Evolutionary conservation across 2,113 vertebrate genomes (phyloP).

Genomic region (Rhodinocichla rosea): DNA sequence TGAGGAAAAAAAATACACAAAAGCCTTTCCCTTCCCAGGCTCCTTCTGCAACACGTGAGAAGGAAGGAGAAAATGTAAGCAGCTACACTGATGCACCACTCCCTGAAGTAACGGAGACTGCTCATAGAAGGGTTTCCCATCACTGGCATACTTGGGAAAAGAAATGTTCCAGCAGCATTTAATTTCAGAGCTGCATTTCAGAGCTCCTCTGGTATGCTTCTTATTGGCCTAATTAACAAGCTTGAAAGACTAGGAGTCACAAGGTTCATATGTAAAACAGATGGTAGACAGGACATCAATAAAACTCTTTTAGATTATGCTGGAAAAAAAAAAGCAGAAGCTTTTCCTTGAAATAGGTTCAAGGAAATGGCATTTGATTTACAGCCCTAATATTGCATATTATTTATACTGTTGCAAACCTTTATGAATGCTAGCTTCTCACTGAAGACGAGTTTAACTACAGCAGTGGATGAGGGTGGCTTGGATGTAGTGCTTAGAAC

Average conservation of each 20-base stretch:
- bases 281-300: constrained; percentile 62
- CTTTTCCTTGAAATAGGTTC: constrained; percentile 25
- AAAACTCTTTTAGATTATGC: constrained; percentile 22
- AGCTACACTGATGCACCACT: neutral
- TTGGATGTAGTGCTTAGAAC: neutral
- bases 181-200: neutral
- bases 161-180: neutral
- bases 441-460: neutral
- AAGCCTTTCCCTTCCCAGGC: neutral
- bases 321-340: neutral
- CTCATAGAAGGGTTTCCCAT: neutral
- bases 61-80: neutral
- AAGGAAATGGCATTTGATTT: constrained; percentile 26
- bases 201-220: constrained; percentile 20
- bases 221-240: constrained; percentile 45
- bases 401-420: constrained; percentile 13
- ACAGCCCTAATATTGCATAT: neutral
- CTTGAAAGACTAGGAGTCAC: constrained; percentile 57
- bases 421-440: neutral
- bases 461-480: neutral
- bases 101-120: neutral
- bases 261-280: constrained; percentile 54
- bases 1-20: neutral
- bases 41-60: neutral
- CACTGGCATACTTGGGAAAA: neutral